phyloP scores from a whole-genome alignment of 2,113 vertebrate species.

The Silurus glanis region DNA sequence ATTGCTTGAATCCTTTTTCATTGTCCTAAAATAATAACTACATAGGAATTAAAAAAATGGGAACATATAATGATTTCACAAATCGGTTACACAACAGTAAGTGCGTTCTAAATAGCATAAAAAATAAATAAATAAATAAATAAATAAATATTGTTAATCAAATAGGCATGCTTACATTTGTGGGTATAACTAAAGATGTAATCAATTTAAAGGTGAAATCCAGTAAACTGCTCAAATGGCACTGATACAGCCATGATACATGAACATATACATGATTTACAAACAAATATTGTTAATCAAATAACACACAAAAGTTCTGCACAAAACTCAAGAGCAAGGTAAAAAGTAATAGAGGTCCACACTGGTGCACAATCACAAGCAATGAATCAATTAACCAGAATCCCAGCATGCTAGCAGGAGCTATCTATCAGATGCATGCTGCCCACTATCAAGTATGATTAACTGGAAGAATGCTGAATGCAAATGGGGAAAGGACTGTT shows the following conservation, averaged over 20 bases:
- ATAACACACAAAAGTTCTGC: background rate
- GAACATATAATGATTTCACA: background rate
- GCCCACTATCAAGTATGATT: slow-evolving; percentile 31
- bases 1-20: background rate
- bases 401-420: slow-evolving; percentile 22
- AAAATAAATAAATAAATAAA: too few relatives aligned
- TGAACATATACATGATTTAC: background rate
- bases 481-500: background rate
- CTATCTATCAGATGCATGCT: slow-evolving; percentile 17
- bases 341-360: slow-evolving; percentile 3
- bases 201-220: background rate
- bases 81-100: background rate
- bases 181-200: background rate
- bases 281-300: background rate
- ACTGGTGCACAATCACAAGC: slow-evolving; percentile 17
- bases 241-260: background rate
- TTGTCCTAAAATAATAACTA: background rate
- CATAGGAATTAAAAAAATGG: background rate
- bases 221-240: background rate
- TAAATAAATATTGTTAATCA: background rate
- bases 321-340: slow-evolving; percentile 13
- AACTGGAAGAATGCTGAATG: slow-evolving; percentile 24
- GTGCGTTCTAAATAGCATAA: background rate
- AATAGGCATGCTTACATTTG: background rate
- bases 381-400: slow-evolving; percentile 6